Percentiles rank a stretch among this genome's conserved stretches.
Conservation (phyloP, 2,797 vertebrate genomes). For the Phrynocephalus forsythii region DNA sequence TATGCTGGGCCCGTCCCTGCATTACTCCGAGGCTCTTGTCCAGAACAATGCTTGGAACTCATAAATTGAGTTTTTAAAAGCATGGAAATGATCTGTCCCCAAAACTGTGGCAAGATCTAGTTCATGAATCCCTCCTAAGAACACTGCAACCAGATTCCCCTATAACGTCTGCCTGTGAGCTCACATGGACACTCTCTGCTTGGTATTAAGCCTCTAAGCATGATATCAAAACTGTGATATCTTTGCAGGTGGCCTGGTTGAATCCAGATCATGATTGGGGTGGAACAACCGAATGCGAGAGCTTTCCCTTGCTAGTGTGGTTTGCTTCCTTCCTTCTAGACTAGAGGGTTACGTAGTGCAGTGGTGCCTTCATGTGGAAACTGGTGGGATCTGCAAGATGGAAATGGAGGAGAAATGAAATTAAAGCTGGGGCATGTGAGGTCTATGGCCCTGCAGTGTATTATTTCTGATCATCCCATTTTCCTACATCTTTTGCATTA, state of each 20-base stretch:
- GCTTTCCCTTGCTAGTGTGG: neutral
- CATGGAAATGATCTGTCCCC: neutral
- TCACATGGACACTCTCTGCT: neutral
- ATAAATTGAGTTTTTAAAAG: neutral
- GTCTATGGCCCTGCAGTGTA: neutral
- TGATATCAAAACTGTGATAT: neutral
- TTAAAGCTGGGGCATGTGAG: neutral
- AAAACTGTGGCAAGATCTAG: neutral
- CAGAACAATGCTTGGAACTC: neutral
- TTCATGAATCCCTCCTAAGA: neutral
- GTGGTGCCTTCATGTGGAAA: slow-evolving; percentile 76
- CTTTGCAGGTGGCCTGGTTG: too few species aligned
- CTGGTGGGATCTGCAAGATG: slow-evolving; percentile 69
- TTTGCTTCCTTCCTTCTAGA: neutral
- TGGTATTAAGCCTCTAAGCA: neutral
- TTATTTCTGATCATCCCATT: neutral
- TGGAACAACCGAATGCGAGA: neutral
- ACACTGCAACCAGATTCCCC: neutral
- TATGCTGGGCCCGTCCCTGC: neutral
- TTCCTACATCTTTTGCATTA: neutral
- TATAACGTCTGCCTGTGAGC: neutral
- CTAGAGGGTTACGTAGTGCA: slow-evolving; percentile 53
- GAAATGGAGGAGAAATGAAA: neutral
- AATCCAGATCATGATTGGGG: neutral
- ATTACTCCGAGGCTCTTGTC: neutral